Conservation (phyloP, 37 sponge, comb jelly and placozoan genomes). For the Crambe crambe region DNA sequence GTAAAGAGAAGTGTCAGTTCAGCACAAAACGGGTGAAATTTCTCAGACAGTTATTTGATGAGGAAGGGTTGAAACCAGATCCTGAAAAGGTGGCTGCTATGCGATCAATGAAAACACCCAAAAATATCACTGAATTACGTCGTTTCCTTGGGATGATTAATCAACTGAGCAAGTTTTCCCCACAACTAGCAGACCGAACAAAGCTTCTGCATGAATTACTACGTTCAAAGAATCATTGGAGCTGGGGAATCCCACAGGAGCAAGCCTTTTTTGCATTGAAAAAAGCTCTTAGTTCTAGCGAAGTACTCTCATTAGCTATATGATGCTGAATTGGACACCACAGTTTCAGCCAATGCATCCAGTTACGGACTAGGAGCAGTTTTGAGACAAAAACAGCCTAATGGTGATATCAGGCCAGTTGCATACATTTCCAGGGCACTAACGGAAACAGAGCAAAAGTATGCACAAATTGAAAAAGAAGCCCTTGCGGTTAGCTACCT, state of each 20-base stretch:
- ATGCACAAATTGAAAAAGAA: no score
- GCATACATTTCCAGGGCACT: no score
- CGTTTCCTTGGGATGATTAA: neutral
- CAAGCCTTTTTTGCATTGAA: neutral
- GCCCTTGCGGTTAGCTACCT: no score
- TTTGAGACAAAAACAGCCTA: no score
- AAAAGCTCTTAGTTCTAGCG: neutral
- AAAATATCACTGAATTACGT: neutral
- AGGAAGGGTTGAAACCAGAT: neutral
- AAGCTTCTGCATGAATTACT: neutral
- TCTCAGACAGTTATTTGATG: neutral
- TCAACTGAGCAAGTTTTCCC: neutral
- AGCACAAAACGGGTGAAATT: neutral
- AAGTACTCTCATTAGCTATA: neutral
- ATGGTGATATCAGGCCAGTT: no score
- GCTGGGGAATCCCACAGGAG: neutral
- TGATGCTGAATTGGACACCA: no score
- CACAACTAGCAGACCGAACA: neutral
- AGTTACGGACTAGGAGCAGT: no score
- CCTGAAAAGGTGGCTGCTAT: neutral
- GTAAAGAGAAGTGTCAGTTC: neutral
- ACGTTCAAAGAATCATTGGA: neutral
- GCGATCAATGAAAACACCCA: neutral
- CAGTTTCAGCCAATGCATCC: no score
- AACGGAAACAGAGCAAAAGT: no score